These are phyloP conservation scores for Ypsolopha sequella DNA, from an alignment of 2,888 invertebrate genomes.

Conservation along the genomic window DNA sequence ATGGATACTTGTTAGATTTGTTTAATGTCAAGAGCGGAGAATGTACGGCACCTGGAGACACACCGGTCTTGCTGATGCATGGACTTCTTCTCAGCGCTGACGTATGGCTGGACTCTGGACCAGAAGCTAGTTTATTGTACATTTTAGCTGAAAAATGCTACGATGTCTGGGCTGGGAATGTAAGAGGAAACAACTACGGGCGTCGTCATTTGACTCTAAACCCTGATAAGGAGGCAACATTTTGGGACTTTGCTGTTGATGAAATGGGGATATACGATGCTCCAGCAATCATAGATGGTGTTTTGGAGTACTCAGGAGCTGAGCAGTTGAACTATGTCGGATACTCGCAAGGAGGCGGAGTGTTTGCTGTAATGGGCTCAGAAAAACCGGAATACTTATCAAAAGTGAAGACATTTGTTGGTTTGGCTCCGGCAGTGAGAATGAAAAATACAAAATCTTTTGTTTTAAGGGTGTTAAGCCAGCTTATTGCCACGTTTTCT, in stretches of 20 bases:
- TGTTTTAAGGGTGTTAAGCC: not conserved
- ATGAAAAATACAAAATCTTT: not conserved
- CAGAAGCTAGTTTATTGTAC: constrained; percentile 68
- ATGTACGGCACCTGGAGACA: too few relatives aligned
- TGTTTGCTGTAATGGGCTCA: not conserved
- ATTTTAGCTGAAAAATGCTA: constrained; percentile 70
- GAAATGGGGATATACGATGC: constrained; percentile 84
- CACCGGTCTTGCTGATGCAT: constrained; percentile 69
- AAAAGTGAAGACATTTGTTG: constrained; percentile 64
- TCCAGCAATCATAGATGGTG: constrained; percentile 78
- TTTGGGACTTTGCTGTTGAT: constrained; percentile 78
- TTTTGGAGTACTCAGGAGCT: constrained; percentile 8
- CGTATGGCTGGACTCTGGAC: constrained; percentile 75
- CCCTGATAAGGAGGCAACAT: constrained; percentile 46
- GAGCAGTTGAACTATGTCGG: constrained; percentile 73
- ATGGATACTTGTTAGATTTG: too few relatives aligned
- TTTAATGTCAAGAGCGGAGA: too few relatives aligned
- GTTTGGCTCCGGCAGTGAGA: constrained; percentile 62
- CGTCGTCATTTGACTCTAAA: constrained; percentile 60
- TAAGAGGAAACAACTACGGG: constrained; percentile 77
- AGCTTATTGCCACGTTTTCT: too few relatives aligned
- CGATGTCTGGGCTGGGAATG: constrained; percentile 81
- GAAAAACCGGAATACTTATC: constrained; percentile 68
- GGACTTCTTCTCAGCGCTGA: constrained; percentile 77
- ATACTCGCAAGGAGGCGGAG: constrained; percentile 77